phyloP scores from a whole-genome alignment of 2,797 vertebrate species.

The Periophthalmus magnuspinnatus region DNA sequence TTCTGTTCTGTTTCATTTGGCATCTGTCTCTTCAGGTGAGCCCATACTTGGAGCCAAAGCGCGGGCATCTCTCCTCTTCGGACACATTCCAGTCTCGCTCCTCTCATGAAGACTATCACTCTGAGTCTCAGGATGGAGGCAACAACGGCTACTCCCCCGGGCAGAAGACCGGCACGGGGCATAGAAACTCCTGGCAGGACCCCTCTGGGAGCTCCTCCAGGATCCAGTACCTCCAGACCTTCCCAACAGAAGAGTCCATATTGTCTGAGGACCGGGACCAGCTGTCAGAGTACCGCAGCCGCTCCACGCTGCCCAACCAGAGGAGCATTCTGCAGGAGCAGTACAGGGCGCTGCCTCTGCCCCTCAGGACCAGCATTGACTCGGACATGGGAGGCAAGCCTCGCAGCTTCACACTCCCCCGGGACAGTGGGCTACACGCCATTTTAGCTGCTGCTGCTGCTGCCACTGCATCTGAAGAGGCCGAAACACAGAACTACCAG shows the following conservation, averaged over 20 bases:
- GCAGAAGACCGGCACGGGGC: conserved; percentile 84
- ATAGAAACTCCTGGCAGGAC: conserved; percentile 95
- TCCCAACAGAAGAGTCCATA: conserved; percentile 88
- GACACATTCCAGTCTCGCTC: conserved; percentile 95
- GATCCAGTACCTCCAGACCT: conserved; percentile 95
- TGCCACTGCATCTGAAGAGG: conserved; percentile 76
- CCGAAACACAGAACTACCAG: conserved; percentile 81
- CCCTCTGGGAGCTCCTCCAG: conserved; percentile 92
- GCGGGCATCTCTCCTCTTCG: conserved; percentile 90
- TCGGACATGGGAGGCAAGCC: conserved; percentile 83
- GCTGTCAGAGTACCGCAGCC: conserved; percentile 89
- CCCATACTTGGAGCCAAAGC: conserved; percentile 93
- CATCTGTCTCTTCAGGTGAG: conserved; percentile 73
- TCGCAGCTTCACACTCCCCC: conserved; percentile 95
- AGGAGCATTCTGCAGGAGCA: conserved; percentile 90
- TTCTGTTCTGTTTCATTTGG: background rate
- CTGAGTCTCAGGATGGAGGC: conserved; percentile 77
- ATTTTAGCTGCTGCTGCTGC: conserved; percentile 85
- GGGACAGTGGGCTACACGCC: conserved; percentile 94
- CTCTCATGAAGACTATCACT: conserved; percentile 91
- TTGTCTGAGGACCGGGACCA: conserved; percentile 78
- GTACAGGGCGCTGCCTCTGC: conserved; percentile 84
- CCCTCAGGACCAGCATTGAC: conserved; percentile 72
- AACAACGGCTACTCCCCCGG: conserved; percentile 82
- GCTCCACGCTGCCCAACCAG: conserved; percentile 92